Evolutionary conservation across 2,888 invertebrate species (phyloP).

Genomic region (Eupithecia abbreviata): DNA sequence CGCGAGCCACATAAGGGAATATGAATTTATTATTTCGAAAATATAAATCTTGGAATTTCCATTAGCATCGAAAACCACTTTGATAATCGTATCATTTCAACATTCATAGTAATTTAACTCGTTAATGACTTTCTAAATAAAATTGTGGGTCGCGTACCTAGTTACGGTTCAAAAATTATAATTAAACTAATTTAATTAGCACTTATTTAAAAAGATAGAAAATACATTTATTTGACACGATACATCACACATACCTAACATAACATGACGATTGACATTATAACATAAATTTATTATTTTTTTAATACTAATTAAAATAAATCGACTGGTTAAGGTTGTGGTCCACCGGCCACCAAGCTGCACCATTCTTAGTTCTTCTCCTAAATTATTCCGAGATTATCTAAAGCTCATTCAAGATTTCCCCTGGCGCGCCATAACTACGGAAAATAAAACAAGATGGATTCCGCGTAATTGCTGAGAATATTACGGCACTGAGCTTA

Average conservation of each 20-base stretch:
- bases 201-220: too few species aligned
- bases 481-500: conserved; percentile 83
- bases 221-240: too few species aligned
- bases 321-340: not conserved
- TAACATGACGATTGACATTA: too few species aligned
- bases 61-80: not conserved
- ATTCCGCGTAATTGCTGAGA: conserved; percentile 83
- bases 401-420: conserved; percentile 19
- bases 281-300: too few species aligned
- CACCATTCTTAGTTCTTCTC: not conserved
- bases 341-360: not conserved
- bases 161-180: not conserved
- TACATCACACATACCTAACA: too few species aligned
- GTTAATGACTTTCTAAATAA: not conserved
- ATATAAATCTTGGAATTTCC: not conserved
- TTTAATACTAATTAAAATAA: too few species aligned
- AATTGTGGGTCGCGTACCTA: not conserved
- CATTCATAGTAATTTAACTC: not conserved
- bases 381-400: not conserved
- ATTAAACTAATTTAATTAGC: too few species aligned
- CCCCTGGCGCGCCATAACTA: conserved; percentile 25
- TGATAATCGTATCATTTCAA: not conserved
- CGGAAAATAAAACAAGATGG: conserved; percentile 79
- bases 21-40: not conserved
- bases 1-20: not conserved